Base-by-base conservation (phyloP, 2,113 vertebrate genomes). In the Tiliqua scincoides region DNA sequence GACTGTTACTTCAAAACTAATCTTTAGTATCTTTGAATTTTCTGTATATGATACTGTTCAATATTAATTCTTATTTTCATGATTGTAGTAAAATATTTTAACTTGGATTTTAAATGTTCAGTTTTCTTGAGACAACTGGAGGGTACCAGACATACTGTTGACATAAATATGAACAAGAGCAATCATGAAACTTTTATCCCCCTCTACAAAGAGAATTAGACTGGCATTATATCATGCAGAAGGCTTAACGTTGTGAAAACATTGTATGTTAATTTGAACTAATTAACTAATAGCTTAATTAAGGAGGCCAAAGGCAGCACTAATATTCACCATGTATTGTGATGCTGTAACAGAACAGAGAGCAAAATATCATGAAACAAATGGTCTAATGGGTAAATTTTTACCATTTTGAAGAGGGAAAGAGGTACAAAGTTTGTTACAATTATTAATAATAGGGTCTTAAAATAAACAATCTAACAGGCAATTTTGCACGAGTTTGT, bases 301-400 rank as follows among this genome's bases (percentile, higher is more conserved):
- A 88, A 79, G 48, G 57, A 76, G 85, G 17, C 20, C 79, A 59
- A 87, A 67, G 65, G 70, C 35, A 89, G 85, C 89, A 90, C 14
- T 85, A 52, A 37, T 85, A 78, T 61, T 63, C n/a, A 67, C 30
- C 85, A 4, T 71, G 12, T 71, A 48, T 52, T 75, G 71, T 43
- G 20, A 1, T 52, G 2, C 7, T 62, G 23, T 2, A 0, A 43
- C 2, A 71, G n/a, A 80, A 70, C n/a, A 77, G 8, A 83, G 14
- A 77, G 43, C 35, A 88, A 88, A 6, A 27, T 3, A 14, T 9
- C 6, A 85, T 83, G 82, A 88, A 86, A 85, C 57, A 80, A 85
- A n/a, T 30, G 0, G 65, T 32, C 2, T 86, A 65, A 81, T 75
- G 67, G 70, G 27, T 11, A 79, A 14, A 27, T 89, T 85, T 48